Conservation (phyloP, 1,140 invertebrate genomes). For the Cyclargus thomasi region DNA sequence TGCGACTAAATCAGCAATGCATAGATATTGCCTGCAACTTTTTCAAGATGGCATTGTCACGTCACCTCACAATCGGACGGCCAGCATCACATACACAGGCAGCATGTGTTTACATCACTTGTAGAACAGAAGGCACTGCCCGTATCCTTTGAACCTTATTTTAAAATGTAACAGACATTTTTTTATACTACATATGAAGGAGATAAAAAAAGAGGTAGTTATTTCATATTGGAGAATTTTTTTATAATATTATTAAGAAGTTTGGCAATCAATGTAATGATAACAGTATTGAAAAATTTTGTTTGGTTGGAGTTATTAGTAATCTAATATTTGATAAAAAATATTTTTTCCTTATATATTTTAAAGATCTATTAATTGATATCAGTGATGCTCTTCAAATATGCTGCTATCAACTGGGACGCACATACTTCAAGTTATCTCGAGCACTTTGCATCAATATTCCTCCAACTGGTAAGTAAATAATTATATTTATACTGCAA, state of each 20-base stretch:
- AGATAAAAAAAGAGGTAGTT: too few relatives aligned
- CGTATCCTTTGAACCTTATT: conserved; percentile 84
- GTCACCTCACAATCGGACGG: conserved; percentile 92
- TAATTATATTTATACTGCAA: background rate
- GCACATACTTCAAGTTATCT: conserved; percentile 92
- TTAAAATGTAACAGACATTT: background rate
- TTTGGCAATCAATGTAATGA: too few relatives aligned
- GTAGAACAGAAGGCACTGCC: conserved; percentile 93
- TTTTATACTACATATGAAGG: too few relatives aligned
- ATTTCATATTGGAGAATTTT: too few relatives aligned
- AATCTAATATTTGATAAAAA: background rate
- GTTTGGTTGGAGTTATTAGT: background rate
- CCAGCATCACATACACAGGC: conserved; percentile 95
- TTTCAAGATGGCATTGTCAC: conserved; percentile 95
- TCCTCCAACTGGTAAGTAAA: conserved; percentile 89
- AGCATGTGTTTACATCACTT: conserved; percentile 98
- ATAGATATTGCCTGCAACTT: conserved; percentile 96
- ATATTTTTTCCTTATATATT: conserved; percentile 12
- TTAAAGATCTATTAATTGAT: conserved; percentile 94
- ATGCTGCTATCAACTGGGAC: conserved; percentile 95
- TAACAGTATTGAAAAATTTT: too few relatives aligned
- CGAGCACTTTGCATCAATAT: conserved; percentile 94
- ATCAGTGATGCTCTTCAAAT: conserved; percentile 97
- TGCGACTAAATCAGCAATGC: conserved; percentile 91
- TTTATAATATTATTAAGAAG: too few relatives aligned